Evolutionary conservation across 2,888 invertebrate species (phyloP).

Genomic region (Fragum whitleyi): DNA sequence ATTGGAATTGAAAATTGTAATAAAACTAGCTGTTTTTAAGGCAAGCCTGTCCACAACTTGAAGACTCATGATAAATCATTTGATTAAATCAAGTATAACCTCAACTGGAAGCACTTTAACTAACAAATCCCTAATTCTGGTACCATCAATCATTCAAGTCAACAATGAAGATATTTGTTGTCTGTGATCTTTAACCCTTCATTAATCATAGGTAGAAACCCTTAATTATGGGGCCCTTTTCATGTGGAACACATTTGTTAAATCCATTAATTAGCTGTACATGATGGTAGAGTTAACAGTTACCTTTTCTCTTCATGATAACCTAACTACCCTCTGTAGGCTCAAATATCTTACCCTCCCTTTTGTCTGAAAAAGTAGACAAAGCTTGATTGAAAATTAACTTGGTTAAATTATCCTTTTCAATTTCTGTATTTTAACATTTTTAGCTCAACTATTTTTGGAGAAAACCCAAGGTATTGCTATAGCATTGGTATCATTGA

Average conservation of each 20-base stretch:
- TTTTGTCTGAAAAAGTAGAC: background rate
- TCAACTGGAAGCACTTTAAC: conserved; percentile 2
- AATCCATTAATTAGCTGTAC: conserved; percentile 12
- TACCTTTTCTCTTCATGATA: background rate
- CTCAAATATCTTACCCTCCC: background rate
- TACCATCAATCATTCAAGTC: conserved; percentile 26
- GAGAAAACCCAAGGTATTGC: too few species aligned
- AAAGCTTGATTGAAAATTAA: too few species aligned
- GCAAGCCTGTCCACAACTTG: too few species aligned
- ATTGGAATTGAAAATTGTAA: too few species aligned
- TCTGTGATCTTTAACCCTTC: conserved; percentile 20
- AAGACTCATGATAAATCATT: too few species aligned
- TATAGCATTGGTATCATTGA: too few species aligned
- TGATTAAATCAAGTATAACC: too few species aligned
- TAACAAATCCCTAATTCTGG: conserved; percentile 21
- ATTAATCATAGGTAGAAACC: conserved; percentile 19
- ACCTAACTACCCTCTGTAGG: background rate
- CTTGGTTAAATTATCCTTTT: too few species aligned
- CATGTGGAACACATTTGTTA: conserved; percentile 9
- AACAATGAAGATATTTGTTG: conserved; percentile 18
- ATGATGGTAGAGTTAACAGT: background rate
- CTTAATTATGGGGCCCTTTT: conserved; percentile 1
- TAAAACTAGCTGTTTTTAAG: too few species aligned
- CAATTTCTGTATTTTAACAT: too few species aligned
- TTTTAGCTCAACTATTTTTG: too few species aligned